Conservation (phyloP, 2,888 invertebrate genomes). For the Volucella inanis region DNA sequence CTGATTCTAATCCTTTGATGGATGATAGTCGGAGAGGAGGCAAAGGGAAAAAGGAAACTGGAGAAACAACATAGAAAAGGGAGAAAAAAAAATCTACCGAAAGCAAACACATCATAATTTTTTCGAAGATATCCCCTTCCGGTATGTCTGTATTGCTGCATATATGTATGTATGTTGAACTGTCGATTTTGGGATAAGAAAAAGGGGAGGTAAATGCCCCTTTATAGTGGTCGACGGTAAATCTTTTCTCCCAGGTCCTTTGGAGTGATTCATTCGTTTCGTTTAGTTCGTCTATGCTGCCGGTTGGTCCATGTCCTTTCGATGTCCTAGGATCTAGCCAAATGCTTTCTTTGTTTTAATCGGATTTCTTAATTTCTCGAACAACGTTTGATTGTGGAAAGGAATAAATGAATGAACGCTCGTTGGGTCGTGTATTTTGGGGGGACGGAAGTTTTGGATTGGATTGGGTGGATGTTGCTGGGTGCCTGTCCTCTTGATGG, state of each 20-base stretch:
- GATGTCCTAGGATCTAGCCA: conserved; percentile 22
- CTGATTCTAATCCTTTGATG: too few relatives aligned
- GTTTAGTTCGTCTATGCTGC: conserved; percentile 7
- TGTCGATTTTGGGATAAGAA: conserved; percentile 19
- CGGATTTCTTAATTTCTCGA: conserved; percentile 73
- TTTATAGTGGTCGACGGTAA: conserved; percentile 52
- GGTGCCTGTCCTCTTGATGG: not conserved
- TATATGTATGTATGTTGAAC: not conserved
- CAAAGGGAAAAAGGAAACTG: not conserved
- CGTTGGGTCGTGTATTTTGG: conserved; percentile 36
- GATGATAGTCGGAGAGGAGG: not conserved
- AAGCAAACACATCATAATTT: conserved; percentile 73
- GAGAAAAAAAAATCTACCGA: conserved; percentile 52
- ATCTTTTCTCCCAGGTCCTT: conserved; percentile 60
- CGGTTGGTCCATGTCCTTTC: conserved; percentile 3
- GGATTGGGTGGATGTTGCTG: not conserved
- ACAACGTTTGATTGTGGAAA: conserved; percentile 64
- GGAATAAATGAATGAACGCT: conserved; percentile 59
- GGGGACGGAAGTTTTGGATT: conserved; percentile 9
- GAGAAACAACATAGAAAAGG: not conserved
- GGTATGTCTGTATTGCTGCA: conserved; percentile 5
- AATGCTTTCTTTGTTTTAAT: conserved; percentile 71
- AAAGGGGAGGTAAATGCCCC: conserved; percentile 7
- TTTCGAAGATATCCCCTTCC: conserved; percentile 47
- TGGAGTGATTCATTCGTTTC: conserved; percentile 51